Evolutionary conservation across 2,113 vertebrate genomes (phyloP).

Genomic region (Austrofundulus limnaeus): DNA sequence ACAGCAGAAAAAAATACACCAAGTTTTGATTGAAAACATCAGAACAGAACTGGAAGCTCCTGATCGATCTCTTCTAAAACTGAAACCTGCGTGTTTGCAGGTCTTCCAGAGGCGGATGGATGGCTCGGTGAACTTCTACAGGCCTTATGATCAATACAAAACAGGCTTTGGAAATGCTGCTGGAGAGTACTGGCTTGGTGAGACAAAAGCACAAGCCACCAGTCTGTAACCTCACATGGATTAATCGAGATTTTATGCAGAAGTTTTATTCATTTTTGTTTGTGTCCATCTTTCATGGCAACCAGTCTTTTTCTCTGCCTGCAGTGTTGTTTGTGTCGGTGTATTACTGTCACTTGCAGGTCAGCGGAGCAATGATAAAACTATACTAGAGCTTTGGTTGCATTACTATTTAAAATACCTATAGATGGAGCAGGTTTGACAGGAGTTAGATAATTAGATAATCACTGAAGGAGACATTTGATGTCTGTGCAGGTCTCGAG

Average conservation of each 20-base stretch:
- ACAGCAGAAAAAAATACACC: too few relatives aligned
- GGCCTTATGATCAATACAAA: conserved; percentile 25
- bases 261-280: too few relatives aligned
- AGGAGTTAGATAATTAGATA: too few relatives aligned
- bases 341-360: neutral
- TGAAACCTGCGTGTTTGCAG: neutral
- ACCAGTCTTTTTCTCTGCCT: neutral
- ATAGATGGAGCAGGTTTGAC: too few relatives aligned
- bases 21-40: neutral
- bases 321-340: neutral
- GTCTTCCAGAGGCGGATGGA: conserved; percentile 44
- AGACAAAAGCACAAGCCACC: conserved; percentile 1
- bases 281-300: too few relatives aligned
- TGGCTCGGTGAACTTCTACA: conserved; percentile 35
- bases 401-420: too few relatives aligned
- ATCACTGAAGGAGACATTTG: too few relatives aligned
- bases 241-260: too few relatives aligned
- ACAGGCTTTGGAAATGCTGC: conserved; percentile 19
- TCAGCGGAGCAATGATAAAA: neutral
- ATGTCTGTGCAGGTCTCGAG: conserved; percentile 33
- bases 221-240: too few relatives aligned
- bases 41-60: neutral
- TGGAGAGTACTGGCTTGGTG: conserved; percentile 51
- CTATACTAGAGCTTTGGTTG: too few relatives aligned
- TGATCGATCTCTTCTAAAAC: neutral